Conservation (phyloP, 2,113 vertebrate species). For the Lepus americanus region DNA sequence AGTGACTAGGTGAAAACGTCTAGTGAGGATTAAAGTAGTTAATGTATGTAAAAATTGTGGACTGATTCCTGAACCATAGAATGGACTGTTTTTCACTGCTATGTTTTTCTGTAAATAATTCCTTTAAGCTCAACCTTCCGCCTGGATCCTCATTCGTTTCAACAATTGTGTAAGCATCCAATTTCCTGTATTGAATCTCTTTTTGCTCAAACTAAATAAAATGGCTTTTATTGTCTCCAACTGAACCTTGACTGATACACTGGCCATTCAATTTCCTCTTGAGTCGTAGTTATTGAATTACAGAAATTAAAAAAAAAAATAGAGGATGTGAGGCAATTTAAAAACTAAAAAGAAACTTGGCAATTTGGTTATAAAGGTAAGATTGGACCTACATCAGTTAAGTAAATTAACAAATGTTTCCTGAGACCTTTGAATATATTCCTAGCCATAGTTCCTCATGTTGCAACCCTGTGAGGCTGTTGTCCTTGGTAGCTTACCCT, state of each 20-base stretch:
- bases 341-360: constrained; percentile 25
- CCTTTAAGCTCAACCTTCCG: neutral
- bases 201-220: constrained; percentile 45
- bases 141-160: neutral
- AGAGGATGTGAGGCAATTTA: neutral
- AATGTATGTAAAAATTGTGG: neutral
- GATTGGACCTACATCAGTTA: neutral
- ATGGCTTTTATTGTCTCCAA: constrained; percentile 2
- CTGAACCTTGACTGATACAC: neutral
- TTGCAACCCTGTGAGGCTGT: neutral
- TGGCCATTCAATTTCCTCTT: constrained; percentile 2
- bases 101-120: neutral
- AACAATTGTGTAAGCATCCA: neutral
- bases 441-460: neutral
- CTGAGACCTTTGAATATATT: constrained; percentile 14
- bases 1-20: neutral
- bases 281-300: constrained; percentile 15
- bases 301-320: constrained; percentile 44
- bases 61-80: neutral
- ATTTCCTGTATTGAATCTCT: neutral
- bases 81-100: neutral
- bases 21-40: neutral
- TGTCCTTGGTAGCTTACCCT: constrained; percentile 6
- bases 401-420: constrained; percentile 39
- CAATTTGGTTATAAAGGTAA: neutral